Evolutionary conservation across 2,888 invertebrate species (phyloP), one percentile per base, ranked within the genome.

Genomic region (Cheilosia impressa): DNA sequence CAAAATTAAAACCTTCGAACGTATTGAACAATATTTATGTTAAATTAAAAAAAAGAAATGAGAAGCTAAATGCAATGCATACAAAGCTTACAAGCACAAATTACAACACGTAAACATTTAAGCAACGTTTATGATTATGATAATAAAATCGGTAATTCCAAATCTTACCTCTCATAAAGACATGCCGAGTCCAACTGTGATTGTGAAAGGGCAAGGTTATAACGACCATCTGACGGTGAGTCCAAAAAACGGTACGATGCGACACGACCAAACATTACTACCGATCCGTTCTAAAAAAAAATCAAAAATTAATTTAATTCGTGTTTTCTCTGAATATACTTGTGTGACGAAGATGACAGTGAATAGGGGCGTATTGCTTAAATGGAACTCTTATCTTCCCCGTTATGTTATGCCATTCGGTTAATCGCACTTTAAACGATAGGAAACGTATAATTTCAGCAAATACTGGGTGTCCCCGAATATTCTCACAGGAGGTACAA

Each of bases 221-320:
- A 95, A 88, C 96, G 93, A 88, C 95, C 96, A 92, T 97, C 97
- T 87, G 96, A 96, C 75, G 95, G 94, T 31, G 97, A 96, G 92
- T 97, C 97, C 89, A 97, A 94, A 93, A 97, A 97, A 88, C 96
- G 95, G 93, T 96, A 97, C 50, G 96, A 96, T 89, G 97, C 96
- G 89, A 96, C 96, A 88, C 97, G 95, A 63, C 97, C 97, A 92
- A 97, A 97, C 93, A 96, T 97, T 78, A 97, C 95, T 87, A 97
- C 94, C 89, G 96, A 96, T 85, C 97, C 97, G 93, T 97, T 96
- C 95, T 96, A 93, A 17, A 90, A 91, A 91, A 81, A 27, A 6
- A 22, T 5, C 2, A 24, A 34, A 52, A 65, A 58, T 50, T 0
- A 43, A 52, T 19, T 22, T 38, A 13, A 10, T 22, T 34, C 17